phyloP scores from a whole-genome alignment of 2,888 invertebrate species.

The Barypeithes pellucidus region DNA sequence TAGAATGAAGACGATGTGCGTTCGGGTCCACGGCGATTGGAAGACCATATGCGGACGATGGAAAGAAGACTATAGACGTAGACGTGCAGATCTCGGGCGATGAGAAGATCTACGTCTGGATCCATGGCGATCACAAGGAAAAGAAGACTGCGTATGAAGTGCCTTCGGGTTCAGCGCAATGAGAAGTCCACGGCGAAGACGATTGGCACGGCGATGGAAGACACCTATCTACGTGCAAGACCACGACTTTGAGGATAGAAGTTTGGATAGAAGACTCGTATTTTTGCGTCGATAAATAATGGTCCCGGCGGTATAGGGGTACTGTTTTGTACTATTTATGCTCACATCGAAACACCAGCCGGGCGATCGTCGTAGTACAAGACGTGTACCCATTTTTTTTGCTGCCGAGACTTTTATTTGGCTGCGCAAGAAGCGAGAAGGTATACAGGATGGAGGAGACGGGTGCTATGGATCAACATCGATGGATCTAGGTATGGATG shows the following conservation, averaged over 20 bases:
- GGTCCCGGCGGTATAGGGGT: not conserved
- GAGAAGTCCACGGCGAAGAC: too few species aligned
- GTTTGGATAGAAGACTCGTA: not conserved
- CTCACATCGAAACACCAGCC: conserved; percentile 39
- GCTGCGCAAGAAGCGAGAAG: conserved; percentile 10
- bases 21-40: conserved; percentile 2
- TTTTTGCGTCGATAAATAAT: conserved; percentile 30
- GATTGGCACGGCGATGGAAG: too few species aligned
- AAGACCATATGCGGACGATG: not conserved
- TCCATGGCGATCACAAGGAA: not conserved
- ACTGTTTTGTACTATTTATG: conserved; percentile 24
- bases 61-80: conserved; percentile 6
- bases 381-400: conserved; percentile 18
- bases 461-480: too few species aligned
- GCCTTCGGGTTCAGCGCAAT: too few species aligned
- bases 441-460: not conserved
- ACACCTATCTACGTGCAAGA: too few species aligned
- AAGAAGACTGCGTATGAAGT: too few species aligned
- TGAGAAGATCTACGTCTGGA: not conserved
- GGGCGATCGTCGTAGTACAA: conserved; percentile 33
- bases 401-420: conserved; percentile 29
- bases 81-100: not conserved
- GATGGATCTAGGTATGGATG: not conserved
- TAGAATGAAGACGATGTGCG: not conserved
- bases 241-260: too few species aligned